Evolutionary conservation across 2,797 vertebrate genomes (phyloP), one percentile per base, ranked within the genome.

Genomic region (Amblyraja radiata): DNA sequence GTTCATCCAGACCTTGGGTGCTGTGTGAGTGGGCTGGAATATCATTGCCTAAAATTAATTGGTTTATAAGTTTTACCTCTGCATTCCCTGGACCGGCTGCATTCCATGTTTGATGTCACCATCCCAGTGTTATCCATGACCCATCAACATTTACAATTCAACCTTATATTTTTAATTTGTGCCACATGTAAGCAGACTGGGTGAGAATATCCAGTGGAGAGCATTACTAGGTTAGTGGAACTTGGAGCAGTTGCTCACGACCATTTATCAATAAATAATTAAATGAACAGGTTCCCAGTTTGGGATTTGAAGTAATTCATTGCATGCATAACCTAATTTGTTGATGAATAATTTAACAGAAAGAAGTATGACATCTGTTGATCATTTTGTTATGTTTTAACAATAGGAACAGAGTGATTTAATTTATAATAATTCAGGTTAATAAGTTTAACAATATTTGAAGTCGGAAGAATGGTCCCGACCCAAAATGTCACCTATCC

Each of bases 391-490:
- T 58, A 39, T 83, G 23, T 83, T 7, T 83, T 84, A 10, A 83
- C 54, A 84, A 54, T 84, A 84, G 81, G 46, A 25, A 54, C 39
- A 61, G 81, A 84, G 54, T 84, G 81, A 61, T 84, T 11, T 84
- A 84, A 61, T 84, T 84, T 28, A 84, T 1, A 25, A 61, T 25
- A 61, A 84, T 84, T 84, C 25, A 61, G 54, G 81, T 84, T 61
- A 84, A 84, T 84, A 84, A 84, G 61, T 25, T 84, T 61, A 84
- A 54, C 46, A 28, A 54, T 58, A 84, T 84, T 84, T 54, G 54
- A 54, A 6, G 46, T 54, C 46, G 46, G 46, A 54, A 54, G 46
- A 54, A 54, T 54, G 46, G 46, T 54, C 46, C 46, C 5, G 46
- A 54, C 5, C 46, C 46, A 54, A 54, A 54, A 54, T 54, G 46